Conservation (phyloP, 2,797 vertebrate species). For the Cossypha heuglini region DNA sequence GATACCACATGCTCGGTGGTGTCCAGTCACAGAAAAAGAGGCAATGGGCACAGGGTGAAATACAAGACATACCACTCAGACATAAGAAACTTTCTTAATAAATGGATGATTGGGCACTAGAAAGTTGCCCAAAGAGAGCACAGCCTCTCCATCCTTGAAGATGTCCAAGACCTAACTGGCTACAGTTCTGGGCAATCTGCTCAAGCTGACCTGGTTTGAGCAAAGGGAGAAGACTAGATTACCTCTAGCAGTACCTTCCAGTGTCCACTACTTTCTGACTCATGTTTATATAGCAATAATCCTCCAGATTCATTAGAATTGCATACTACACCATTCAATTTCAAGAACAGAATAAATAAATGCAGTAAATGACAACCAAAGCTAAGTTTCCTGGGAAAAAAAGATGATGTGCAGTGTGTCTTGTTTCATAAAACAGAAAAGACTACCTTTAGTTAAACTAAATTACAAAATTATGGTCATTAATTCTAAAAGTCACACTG, state of each 20-base stretch:
- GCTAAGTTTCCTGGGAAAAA: background rate
- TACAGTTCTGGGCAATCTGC: background rate
- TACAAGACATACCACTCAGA: background rate
- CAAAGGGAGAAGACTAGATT: background rate
- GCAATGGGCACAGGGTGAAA: background rate
- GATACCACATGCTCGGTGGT: background rate
- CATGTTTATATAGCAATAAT: background rate
- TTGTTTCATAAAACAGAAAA: background rate
- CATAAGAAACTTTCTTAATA: background rate
- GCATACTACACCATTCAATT: background rate
- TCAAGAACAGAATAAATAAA: background rate
- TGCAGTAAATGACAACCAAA: background rate
- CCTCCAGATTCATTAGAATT: background rate
- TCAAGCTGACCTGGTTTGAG: background rate
- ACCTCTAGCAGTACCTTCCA: background rate
- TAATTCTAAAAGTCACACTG: background rate
- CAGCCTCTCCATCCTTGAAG: background rate
- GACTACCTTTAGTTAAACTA: background rate
- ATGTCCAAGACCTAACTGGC: background rate
- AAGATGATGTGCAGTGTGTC: background rate
- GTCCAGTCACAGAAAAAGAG: background rate
- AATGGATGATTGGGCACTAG: background rate
- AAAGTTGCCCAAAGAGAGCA: background rate
- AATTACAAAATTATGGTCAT: background rate
- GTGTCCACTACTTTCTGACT: background rate